These are phyloP conservation scores for Cyanoramphus novaezelandiae DNA, from an alignment of 2,113 vertebrate species.

Conservation along the genomic window DNA sequence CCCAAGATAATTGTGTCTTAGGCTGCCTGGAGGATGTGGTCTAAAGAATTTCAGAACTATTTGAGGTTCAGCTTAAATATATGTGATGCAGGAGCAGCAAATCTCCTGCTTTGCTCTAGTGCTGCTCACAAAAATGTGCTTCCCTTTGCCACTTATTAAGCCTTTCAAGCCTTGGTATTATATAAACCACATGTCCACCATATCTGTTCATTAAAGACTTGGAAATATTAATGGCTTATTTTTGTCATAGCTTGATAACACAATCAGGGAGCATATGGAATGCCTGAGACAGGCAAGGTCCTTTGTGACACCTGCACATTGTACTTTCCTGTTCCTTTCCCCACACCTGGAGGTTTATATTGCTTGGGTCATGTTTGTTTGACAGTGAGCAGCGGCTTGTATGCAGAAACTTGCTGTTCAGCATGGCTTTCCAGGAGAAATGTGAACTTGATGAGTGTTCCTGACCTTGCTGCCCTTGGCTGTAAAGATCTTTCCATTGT, in stretches of 20 bases:
- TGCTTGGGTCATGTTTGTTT: not conserved
- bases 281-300: rapidly evolving
- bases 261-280: rapidly evolving
- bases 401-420: not conserved
- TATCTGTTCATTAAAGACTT: not conserved
- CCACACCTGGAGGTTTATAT: not conserved
- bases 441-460: not conserved
- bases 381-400: not conserved
- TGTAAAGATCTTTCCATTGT: not conserved
- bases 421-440: constrained; percentile 4
- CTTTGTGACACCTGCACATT: not conserved
- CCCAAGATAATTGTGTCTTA: not conserved
- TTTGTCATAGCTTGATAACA: not conserved
- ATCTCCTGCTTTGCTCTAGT: not conserved
- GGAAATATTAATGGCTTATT: not conserved
- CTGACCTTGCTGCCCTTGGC: constrained; percentile 1
- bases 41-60: rapidly evolving
- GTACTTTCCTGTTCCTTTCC: not conserved
- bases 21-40: not conserved
- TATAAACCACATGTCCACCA: not conserved
- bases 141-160: not conserved
- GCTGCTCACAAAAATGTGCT: rapidly evolving
- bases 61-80: not conserved
- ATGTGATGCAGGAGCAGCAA: not conserved
- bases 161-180: not conserved